phyloP scores from a whole-genome alignment of 2,797 vertebrate genomes.

The Atherinosoma microstoma region DNA sequence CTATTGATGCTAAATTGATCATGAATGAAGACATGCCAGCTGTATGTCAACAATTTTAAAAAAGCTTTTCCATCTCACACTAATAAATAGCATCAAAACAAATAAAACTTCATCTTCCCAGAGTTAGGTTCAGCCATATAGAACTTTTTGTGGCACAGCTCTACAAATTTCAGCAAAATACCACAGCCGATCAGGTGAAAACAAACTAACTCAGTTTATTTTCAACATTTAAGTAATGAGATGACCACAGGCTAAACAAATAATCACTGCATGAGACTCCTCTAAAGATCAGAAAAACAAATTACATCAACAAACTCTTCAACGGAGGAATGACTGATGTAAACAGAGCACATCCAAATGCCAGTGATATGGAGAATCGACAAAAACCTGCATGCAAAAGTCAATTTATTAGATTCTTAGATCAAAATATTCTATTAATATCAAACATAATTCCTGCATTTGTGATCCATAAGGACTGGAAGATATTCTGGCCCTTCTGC shows the following conservation, averaged over 20 bases:
- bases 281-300: slow-evolving; percentile 20
- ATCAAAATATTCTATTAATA: slow-evolving; percentile 16
- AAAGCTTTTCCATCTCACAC: neutral
- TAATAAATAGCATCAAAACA: neutral
- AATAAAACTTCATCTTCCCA: neutral
- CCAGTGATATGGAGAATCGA: neutral
- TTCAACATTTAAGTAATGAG: slow-evolving; percentile 40
- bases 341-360: slow-evolving; percentile 25
- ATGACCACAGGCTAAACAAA: slow-evolving; percentile 30
- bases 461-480: slow-evolving; percentile 7
- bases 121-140: neutral
- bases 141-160: neutral
- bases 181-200: neutral
- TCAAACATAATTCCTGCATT: slow-evolving; percentile 5
- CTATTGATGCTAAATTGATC: neutral
- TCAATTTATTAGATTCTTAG: neutral
- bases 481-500: slow-evolving; percentile 22
- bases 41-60: neutral
- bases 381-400: slow-evolving; percentile 7
- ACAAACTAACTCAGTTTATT: slow-evolving; percentile 6
- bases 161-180: slow-evolving; percentile 12
- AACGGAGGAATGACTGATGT: slow-evolving; percentile 19
- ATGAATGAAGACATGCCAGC: neutral
- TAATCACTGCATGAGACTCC: slow-evolving; percentile 7
- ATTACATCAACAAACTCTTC: slow-evolving; percentile 28